Evolutionary conservation across 2,113 vertebrate genomes (phyloP), one percentile per base, ranked within the genome.

Genomic region (Apodemus sylvaticus): DNA sequence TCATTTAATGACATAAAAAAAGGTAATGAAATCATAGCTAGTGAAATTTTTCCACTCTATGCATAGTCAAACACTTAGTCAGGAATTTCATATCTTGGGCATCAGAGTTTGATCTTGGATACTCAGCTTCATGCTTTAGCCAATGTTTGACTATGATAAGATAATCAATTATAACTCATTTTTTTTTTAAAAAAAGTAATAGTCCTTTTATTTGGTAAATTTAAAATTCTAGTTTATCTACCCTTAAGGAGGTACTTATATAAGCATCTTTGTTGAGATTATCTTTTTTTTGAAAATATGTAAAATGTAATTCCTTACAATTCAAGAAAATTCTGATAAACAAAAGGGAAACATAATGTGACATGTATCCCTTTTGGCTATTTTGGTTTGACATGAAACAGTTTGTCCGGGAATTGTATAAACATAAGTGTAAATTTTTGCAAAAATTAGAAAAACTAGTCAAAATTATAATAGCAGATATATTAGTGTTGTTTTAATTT

Each of bases 381-480:
- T 8, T 94, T 34, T 36, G 24, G 36, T 92, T 95, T 53, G n/a
- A 48, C 90, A 88, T 24, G 3, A 88, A 95, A 81, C 77, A 79
- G 0, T 73, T 89, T 86, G 20, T 78, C 13, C n/a, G 11, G 16
- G 91, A 91, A 58, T 90, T 91, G 39, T 20, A 0, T 76, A 68
- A 91, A 91, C 64, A 34, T 14, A 93, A 93, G 70, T 68, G 29
- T 70, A 86, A 0, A 45, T 16, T 6, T 48, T 42, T 13, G 26
- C 29, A 93, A 60, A 89, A n/a, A 51, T 62, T 73, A 60, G 58
- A 58, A 91, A 86, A 95, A 95, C 66, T 71, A 91, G 51, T 95
- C 45, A 90, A 87, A 68, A 86, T 93, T 82, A 2, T 78, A 91
- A 64, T 68, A 60, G n/a, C 45, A 48, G 42, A 34, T 16, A 3